phyloP scores from a whole-genome alignment of 2,113 vertebrate species.

The Solenodon paradoxus region DNA sequence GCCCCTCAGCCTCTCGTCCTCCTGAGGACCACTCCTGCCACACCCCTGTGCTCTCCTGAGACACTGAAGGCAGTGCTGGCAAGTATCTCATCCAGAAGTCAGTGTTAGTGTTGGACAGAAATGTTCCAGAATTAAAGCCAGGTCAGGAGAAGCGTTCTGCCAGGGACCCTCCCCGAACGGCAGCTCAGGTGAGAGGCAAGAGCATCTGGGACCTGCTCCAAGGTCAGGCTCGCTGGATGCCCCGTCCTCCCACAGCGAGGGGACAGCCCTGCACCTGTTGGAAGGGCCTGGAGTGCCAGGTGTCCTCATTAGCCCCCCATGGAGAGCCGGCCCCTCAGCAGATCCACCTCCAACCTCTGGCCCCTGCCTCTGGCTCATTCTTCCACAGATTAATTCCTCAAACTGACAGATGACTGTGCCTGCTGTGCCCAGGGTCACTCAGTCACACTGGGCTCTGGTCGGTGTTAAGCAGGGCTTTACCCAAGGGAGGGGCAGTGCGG shows the following conservation, averaged over 20 bases:
- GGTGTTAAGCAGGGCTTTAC: conserved; percentile 70
- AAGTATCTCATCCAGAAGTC: too few species aligned
- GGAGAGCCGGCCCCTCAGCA: conserved; percentile 85
- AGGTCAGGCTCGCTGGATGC: too few species aligned
- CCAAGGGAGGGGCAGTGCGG: neutral
- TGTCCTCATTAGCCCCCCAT: conserved; percentile 87
- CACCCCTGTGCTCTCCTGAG: too few species aligned
- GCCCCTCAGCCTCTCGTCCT: too few species aligned
- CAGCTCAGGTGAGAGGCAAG: fast-evolving
- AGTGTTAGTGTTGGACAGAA: too few species aligned
- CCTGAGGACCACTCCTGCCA: too few species aligned
- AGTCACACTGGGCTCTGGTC: conserved; percentile 83
- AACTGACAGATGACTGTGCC: conserved; percentile 85
- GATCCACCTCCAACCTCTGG: conserved; percentile 84
- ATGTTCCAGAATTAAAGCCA: neutral
- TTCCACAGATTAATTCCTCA: conserved; percentile 89
- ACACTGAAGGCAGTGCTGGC: too few species aligned
- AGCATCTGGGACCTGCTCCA: neutral
- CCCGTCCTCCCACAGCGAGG: fast-evolving
- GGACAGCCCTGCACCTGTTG: conserved; percentile 69
- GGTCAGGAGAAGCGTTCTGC: neutral
- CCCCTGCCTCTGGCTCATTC: conserved; percentile 86
- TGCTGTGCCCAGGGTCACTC: conserved; percentile 81
- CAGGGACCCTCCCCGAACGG: neutral
- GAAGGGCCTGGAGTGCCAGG: conserved; percentile 83